phyloP scores from a whole-genome alignment of 2,888 invertebrate genomes.

The Euplexia lucipara region DNA sequence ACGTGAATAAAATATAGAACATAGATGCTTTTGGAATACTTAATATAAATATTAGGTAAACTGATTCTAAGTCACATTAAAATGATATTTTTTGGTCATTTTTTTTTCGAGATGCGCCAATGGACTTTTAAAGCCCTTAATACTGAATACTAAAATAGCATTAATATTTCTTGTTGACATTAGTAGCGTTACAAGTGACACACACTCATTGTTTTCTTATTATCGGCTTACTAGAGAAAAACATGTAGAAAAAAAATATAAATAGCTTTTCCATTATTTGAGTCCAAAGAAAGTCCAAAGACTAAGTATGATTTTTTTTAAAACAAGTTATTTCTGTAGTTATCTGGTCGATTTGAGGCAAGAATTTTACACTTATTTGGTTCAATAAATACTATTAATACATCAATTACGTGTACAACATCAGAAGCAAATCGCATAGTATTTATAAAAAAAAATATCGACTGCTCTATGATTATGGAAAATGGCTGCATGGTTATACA shows the following conservation, averaged over 20 bases:
- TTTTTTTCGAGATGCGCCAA: neutral
- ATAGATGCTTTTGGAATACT: conserved; percentile 30
- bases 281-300: neutral
- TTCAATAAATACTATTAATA: neutral
- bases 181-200: conserved; percentile 2
- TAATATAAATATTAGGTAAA: conserved; percentile 21
- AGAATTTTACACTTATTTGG: too few relatives aligned
- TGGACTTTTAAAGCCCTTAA: neutral
- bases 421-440: neutral
- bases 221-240: conserved; percentile 15
- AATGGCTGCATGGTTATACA: neutral
- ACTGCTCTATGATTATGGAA: neutral
- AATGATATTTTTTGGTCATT: conserved; percentile 1
- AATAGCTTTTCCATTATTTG: neutral
- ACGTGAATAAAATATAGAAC: conserved; percentile 52
- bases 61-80: conserved; percentile 22
- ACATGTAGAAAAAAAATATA: neutral
- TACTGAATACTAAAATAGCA: conserved; percentile 1
- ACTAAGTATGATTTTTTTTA: too few relatives aligned
- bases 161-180: conserved; percentile 16
- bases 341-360: too few relatives aligned
- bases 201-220: neutral
- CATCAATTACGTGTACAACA: too few relatives aligned
- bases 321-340: too few relatives aligned
- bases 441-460: conserved; percentile 2